Evolutionary conservation across 2,797 vertebrate species (phyloP), one percentile per base, ranked within the genome.

Genomic region (Neopelma chrysocephalum): DNA sequence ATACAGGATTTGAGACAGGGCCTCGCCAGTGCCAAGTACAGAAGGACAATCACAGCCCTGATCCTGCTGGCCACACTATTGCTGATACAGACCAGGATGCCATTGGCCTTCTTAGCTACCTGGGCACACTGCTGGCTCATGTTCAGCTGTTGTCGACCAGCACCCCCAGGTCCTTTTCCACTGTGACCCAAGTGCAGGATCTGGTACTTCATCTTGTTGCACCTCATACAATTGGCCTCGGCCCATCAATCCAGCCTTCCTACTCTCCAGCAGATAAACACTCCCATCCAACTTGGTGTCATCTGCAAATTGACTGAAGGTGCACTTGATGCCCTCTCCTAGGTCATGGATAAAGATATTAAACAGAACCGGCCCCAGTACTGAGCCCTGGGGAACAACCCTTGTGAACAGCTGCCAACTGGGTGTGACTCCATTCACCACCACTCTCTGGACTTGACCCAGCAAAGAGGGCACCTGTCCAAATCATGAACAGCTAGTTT

Each of bases 21-120:
- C 64, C 32, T 57, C 20, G 10, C 0, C 57, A 38, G 8, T 26
- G 64, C 16, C 0, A 0, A 15, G 50, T 0, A 2, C 65, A 71
- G 72, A 31, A 53, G 29, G 10, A 19, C 4, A 0, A 0, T 78
- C 51, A 0, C 45, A 78, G 72, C 29, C n/a, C 72, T 58, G 72
- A 0, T 58, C 51, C 65, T 78, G 65, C 72, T 90, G 62, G 19
- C 50, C 80, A 57, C 51, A 51, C n/a, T 4, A 15, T 0, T 13
- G 29, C 65, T 83, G 38, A 19, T 7, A 0, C 72, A 65, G 21
- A 29, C 38, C 43, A 27, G 45, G n/a, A 1, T 78, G 58, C 1
- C 58, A 47, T 0, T 0, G 15, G 20, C 43, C 29, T 43, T 12
- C 32, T 57, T 8, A 72, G 50, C 16, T 25, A 4, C 10, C 11